Evolutionary conservation across 2,888 invertebrate genomes (phyloP).

Genomic region (Ariolimax columbianus): DNA sequence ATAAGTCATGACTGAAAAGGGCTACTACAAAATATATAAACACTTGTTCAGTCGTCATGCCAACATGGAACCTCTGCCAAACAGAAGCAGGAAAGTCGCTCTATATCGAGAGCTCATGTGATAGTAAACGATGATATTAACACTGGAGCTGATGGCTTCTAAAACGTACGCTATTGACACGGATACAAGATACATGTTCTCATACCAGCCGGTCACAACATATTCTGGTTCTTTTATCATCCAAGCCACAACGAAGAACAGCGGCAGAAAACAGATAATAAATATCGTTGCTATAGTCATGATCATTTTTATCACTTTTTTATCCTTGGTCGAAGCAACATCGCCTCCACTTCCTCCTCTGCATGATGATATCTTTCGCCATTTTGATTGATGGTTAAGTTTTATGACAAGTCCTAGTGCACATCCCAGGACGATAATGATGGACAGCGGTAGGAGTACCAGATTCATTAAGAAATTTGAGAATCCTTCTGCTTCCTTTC

Average conservation of each 20-base stretch:
- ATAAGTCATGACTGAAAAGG: too few species aligned
- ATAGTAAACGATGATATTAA: constrained; percentile 10
- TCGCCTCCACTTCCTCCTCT: background rate
- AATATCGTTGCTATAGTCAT: background rate
- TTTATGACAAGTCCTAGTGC: background rate
- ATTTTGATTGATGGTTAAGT: background rate
- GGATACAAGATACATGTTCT: background rate
- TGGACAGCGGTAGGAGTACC: background rate
- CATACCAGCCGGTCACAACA: background rate
- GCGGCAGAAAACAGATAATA: constrained; percentile 8
- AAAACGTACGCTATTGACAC: background rate
- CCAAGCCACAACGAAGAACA: background rate
- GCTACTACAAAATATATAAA: too few species aligned
- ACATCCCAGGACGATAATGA: background rate
- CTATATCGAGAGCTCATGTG: constrained; percentile 20
- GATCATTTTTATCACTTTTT: constrained; percentile 7
- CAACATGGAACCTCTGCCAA: too few species aligned
- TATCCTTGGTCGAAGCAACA: background rate
- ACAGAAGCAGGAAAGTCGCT: background rate
- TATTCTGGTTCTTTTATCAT: constrained; percentile 16
- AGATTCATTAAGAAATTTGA: constrained; percentile 9
- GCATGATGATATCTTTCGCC: background rate
- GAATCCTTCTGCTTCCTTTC: constrained; percentile 1
- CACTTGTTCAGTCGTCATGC: too few species aligned
- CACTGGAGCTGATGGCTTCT: constrained; percentile 10